Conservation (phyloP, 2,797 vertebrate species). For the Periophthalmus magnuspinnatus region DNA sequence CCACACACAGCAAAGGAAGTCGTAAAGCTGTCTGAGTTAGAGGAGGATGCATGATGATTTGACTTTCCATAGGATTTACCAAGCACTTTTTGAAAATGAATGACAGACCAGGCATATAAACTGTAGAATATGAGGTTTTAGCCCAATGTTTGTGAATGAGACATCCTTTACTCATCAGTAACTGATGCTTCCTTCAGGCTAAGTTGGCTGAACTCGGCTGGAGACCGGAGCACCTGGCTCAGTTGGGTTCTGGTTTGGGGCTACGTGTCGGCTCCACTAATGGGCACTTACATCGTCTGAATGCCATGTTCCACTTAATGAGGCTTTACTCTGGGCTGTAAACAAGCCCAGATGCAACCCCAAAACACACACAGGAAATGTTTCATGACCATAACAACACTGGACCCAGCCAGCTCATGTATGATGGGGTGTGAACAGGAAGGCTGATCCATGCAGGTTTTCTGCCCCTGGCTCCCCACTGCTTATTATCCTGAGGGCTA, state of each 20-base stretch:
- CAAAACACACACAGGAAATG: constrained; percentile 79
- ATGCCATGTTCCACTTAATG: constrained; percentile 70
- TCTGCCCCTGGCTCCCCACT: constrained; percentile 62
- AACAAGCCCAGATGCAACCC: constrained; percentile 80
- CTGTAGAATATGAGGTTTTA: not conserved
- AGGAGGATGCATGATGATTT: not conserved
- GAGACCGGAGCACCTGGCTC: constrained; percentile 61
- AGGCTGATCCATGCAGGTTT: constrained; percentile 72
- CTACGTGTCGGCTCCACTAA: constrained; percentile 67
- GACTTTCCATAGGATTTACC: constrained; percentile 6
- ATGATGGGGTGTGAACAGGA: constrained; percentile 76
- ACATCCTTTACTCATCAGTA: constrained; percentile 42
- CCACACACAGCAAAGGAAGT: not conserved
- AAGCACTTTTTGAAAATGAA: constrained; percentile 2
- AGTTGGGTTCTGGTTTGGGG: constrained; percentile 71
- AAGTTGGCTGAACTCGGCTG: constrained; percentile 51
- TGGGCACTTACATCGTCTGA: constrained; percentile 67
- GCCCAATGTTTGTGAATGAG: constrained; percentile 5
- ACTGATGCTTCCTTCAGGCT: constrained; percentile 28
- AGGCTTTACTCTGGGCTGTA: constrained; percentile 68
- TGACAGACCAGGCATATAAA: constrained; percentile 10
- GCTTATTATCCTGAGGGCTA: constrained; percentile 67
- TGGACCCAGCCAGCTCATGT: constrained; percentile 63
- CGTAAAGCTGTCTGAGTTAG: not conserved
- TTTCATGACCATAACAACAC: constrained; percentile 76